phyloP scores from a whole-genome alignment of 30 jellyfish, hydroid and myxozoan species.

The Hydra vulgaris region DNA sequence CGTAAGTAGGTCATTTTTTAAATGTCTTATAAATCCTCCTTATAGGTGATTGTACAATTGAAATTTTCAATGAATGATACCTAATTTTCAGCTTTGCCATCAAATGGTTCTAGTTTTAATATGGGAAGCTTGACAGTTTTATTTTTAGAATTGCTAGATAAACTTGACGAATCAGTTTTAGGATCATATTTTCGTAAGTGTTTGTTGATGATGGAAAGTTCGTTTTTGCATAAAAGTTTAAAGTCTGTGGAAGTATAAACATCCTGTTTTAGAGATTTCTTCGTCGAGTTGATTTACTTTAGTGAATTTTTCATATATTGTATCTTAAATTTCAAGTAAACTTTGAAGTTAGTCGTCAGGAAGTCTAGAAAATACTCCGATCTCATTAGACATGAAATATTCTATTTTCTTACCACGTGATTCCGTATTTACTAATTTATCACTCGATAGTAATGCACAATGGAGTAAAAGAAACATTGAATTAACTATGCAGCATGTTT shows the following conservation, averaged over 20 bases:
- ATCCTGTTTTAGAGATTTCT: neutral
- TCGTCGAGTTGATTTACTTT: neutral
- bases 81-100: conserved; percentile 38
- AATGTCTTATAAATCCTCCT: conserved; percentile 17
- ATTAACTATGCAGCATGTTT: too few species aligned
- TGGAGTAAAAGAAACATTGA: too few species aligned
- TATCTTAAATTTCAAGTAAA: neutral
- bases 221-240: neutral
- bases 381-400: too few species aligned
- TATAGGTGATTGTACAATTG: conserved; percentile 38
- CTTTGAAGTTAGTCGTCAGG: neutral
- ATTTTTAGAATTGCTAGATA: neutral
- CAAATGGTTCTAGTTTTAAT: conserved; percentile 15
- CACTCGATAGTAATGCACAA: too few species aligned
- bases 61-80: conserved; percentile 40
- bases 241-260: neutral
- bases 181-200: neutral
- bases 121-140: conserved; percentile 30
- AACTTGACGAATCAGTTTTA: neutral
- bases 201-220: neutral
- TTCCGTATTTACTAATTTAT: too few species aligned
- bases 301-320: neutral
- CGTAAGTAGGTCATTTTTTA: conserved; percentile 42
- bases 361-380: too few species aligned
- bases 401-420: too few species aligned